Percentiles rank a stretch among this genome's conserved stretches.
These are phyloP conservation scores for Eupithecia subumbrata DNA, from an alignment of 2,888 invertebrate species.

Conservation along the genomic window DNA sequence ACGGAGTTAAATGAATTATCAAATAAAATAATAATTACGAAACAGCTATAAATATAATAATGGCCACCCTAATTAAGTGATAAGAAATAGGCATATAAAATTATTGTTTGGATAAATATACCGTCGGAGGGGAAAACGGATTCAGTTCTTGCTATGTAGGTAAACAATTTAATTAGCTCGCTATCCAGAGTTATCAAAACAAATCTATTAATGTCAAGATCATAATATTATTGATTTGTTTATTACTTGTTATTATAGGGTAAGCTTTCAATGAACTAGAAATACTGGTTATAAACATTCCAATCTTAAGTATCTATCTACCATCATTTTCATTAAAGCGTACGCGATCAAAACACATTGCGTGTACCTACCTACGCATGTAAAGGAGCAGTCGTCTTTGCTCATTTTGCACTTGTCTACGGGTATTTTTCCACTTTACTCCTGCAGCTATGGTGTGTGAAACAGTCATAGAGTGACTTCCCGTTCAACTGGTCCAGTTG, in stretches of 20 bases:
- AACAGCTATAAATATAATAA: background rate
- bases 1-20: background rate
- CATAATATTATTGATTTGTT: slow-evolving; percentile 1
- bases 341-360: background rate
- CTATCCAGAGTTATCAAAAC: slow-evolving; percentile 25
- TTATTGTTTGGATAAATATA: background rate
- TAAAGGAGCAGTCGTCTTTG: background rate
- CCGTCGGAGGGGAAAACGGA: background rate
- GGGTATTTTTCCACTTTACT: background rate
- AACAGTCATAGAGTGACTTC: too few relatives aligned
- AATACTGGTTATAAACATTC: slow-evolving; percentile 6
- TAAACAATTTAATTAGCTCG: slow-evolving; percentile 32
- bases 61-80: background rate
- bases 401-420: background rate
- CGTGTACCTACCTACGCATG: too few relatives aligned
- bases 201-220: slow-evolving; percentile 21
- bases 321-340: background rate
- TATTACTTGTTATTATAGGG: slow-evolving; percentile 3
- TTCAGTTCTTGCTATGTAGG: background rate
- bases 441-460: background rate
- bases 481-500: too few relatives aligned
- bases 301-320: background rate
- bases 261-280: background rate
- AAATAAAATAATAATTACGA: background rate
- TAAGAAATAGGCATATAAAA: background rate